phyloP scores from a whole-genome alignment of 2,797 vertebrate genomes.

The Pantherophis vulpinus region DNA sequence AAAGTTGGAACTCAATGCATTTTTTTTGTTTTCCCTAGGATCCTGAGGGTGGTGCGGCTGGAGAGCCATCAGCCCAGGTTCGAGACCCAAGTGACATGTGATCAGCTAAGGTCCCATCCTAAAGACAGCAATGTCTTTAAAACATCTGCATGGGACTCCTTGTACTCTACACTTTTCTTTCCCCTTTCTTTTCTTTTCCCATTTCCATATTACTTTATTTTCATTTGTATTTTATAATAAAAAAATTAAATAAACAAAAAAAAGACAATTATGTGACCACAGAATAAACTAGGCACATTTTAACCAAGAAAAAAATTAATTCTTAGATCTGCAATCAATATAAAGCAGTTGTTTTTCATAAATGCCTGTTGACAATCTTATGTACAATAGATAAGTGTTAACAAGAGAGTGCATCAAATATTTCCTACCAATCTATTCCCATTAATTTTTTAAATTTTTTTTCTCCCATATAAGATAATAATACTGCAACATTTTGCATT shows the following conservation, averaged over 20 bases:
- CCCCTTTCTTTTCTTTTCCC: too few relatives aligned
- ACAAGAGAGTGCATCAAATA: slow-evolving; percentile 24
- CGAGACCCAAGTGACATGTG: background rate
- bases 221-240: too few relatives aligned
- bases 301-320: slow-evolving; percentile 35
- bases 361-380: background rate
- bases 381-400: background rate
- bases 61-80: background rate
- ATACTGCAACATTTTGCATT: background rate
- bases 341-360: slow-evolving; percentile 1
- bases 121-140: too few relatives aligned
- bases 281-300: slow-evolving; percentile 6
- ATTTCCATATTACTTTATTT: too few relatives aligned
- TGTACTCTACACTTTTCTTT: too few relatives aligned
- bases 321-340: background rate
- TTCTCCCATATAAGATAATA: background rate
- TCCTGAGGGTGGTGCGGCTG: background rate
- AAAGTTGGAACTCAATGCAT: background rate
- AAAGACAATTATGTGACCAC: slow-evolving; percentile 4
- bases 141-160: too few relatives aligned
- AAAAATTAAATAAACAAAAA: too few relatives aligned
- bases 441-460: background rate
- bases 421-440: slow-evolving; percentile 4
- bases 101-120: background rate
- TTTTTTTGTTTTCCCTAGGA: background rate